A percentile compares a stretch with the other conserved stretches of the same genome.
Conservation (phyloP, 2,888 invertebrate species). For the Altica lythri region DNA sequence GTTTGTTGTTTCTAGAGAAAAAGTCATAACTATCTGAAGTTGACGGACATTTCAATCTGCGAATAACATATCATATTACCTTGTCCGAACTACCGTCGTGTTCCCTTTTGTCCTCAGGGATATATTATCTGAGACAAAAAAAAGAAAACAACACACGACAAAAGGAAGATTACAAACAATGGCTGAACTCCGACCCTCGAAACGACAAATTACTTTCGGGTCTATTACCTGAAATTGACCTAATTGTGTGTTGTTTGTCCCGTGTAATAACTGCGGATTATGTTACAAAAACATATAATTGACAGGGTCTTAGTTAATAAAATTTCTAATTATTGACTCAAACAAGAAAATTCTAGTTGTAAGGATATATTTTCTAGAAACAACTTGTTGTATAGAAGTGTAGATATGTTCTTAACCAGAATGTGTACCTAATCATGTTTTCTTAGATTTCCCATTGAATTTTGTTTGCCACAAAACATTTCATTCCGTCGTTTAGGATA, state of each 20-base stretch:
- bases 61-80: slow-evolving; percentile 36
- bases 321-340: too few species aligned
- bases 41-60: slow-evolving; percentile 35
- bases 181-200: slow-evolving; percentile 12
- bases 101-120: slow-evolving; percentile 27
- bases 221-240: slow-evolving; percentile 27
- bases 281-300: slow-evolving; percentile 21
- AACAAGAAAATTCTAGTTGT: too few species aligned
- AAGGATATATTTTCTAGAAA: too few species aligned
- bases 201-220: slow-evolving; percentile 25
- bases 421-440: too few species aligned
- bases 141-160: slow-evolving; percentile 19
- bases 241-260: slow-evolving; percentile 21
- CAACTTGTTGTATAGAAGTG: too few species aligned
- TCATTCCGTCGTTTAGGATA: too few species aligned
- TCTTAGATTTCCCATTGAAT: too few species aligned
- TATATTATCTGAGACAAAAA: slow-evolving; percentile 30
- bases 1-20: slow-evolving; percentile 12
- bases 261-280: slow-evolving; percentile 22
- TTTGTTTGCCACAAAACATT: too few species aligned
- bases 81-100: slow-evolving; percentile 22
- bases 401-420: too few species aligned
- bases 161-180: slow-evolving; percentile 27
- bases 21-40: slow-evolving; percentile 18
- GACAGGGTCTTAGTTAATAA: background rate